phyloP scores from a whole-genome alignment of 2,797 vertebrate genomes.

The Micropoecilia bifurca region DNA sequence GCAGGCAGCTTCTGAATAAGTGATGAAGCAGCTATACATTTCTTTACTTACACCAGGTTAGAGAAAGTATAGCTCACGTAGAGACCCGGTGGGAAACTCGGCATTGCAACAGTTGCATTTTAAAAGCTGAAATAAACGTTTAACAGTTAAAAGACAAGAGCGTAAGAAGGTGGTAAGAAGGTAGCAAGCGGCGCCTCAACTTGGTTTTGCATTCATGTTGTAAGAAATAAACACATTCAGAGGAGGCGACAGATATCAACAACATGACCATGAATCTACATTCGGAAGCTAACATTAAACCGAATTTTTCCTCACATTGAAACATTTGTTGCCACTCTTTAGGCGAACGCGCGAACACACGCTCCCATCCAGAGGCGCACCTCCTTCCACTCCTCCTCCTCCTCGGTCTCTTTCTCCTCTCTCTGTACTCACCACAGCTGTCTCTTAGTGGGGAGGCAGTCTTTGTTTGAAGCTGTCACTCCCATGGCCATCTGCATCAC shows the following conservation, averaged over 20 bases:
- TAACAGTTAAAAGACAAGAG: background rate
- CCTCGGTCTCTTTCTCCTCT: constrained; percentile 12
- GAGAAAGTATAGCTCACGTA: constrained; percentile 23
- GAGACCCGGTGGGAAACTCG: background rate
- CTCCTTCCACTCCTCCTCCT: constrained; percentile 10
- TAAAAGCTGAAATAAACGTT: background rate
- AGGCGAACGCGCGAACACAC: constrained; percentile 35
- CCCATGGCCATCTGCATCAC: constrained; percentile 99
- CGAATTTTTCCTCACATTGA: constrained; percentile 20
- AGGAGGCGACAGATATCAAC: background rate
- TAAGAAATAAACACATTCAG: background rate
- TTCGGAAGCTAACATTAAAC: constrained; percentile 8
- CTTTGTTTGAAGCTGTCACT: constrained; percentile 98
- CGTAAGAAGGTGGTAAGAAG: background rate
- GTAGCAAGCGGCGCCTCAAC: background rate
- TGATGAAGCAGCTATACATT: constrained; percentile 34
- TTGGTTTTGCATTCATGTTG: background rate
- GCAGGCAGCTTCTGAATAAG: constrained; percentile 54
- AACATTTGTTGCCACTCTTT: constrained; percentile 27
- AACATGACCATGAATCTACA: constrained; percentile 18
- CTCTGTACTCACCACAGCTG: constrained; percentile 92
- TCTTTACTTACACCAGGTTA: constrained; percentile 28
- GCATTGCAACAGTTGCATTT: background rate
- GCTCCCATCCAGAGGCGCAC: constrained; percentile 75
- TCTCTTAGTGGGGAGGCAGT: constrained; percentile 93